A percentile compares a stretch with the other conserved stretches of the same genome.
Conservation (phyloP, 1,140 invertebrate genomes). For the Pseudomyrmex cubaensis region DNA sequence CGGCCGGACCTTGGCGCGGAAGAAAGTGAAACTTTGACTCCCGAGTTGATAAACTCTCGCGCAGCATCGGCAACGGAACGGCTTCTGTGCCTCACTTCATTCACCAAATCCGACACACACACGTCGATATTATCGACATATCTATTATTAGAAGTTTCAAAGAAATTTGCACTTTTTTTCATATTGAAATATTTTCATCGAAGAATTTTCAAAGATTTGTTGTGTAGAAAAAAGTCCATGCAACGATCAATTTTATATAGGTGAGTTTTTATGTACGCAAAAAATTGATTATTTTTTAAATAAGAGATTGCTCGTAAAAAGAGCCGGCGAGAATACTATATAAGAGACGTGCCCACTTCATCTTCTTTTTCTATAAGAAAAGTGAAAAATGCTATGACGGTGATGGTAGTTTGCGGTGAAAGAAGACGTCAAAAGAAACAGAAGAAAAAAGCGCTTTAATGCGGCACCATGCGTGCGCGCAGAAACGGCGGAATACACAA, state of each 20-base stretch:
- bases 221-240: neutral
- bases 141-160: no score
- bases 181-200: no score
- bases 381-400: neutral
- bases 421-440: neutral
- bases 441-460: neutral
- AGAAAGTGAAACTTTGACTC: conserved; percentile 46
- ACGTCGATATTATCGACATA: no score
- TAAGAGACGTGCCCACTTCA: neutral
- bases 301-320: neutral
- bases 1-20: neutral
- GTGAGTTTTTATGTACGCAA: no score
- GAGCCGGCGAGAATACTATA: neutral
- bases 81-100: neutral
- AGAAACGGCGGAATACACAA: conserved; percentile 14
- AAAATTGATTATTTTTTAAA: no score
- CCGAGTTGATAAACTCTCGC: conserved; percentile 25
- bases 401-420: neutral
- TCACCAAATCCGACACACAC: conserved; percentile 14
- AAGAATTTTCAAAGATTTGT: no score
- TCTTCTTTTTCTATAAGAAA: neutral
- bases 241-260: neutral
- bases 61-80: neutral
- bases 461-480: conserved; percentile 14
- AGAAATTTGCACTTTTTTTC: no score